Conservation (phyloP, 2,797 vertebrate species). For the Pantherophis alleghaniensis region DNA sequence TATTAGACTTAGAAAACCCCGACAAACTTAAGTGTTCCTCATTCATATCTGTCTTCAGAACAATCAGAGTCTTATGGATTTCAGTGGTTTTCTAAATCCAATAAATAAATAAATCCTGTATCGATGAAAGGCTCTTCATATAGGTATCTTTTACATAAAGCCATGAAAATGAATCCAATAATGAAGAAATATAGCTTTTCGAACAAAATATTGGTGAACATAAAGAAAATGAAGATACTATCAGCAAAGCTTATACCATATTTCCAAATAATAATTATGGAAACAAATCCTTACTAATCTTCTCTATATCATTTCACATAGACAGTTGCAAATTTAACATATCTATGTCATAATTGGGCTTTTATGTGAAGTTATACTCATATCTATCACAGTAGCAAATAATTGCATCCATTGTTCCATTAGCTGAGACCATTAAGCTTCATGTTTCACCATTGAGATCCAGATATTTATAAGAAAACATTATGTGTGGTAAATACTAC, state of each 20-base stretch:
- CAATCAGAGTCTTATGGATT: neutral
- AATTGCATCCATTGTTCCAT: neutral
- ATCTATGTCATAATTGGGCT: neutral
- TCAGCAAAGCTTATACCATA: neutral
- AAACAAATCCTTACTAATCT: slow-evolving; percentile 26
- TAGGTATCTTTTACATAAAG: neutral
- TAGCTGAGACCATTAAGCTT: slow-evolving; percentile 3
- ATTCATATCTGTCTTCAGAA: neutral
- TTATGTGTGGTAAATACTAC: neutral
- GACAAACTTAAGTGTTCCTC: neutral
- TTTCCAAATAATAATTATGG: slow-evolving; percentile 33
- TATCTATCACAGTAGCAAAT: neutral
- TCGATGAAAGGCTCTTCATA: neutral
- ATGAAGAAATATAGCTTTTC: neutral
- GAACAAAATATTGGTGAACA: slow-evolving; percentile 21
- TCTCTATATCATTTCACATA: neutral
- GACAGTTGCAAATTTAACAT: slow-evolving; percentile 1
- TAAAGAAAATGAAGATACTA: neutral
- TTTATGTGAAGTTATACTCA: slow-evolving; percentile 36
- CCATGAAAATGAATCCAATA: neutral
- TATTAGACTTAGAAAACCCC: neutral
- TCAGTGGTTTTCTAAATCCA: neutral
- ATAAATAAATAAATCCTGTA: neutral
- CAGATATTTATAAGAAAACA: slow-evolving; percentile 8
- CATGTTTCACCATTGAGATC: slow-evolving; percentile 1